Percentiles rank a stretch among this genome's conserved stretches.
Conservation (phyloP, 2,888 invertebrate species). For the Xanthorhoe spadicearia region DNA sequence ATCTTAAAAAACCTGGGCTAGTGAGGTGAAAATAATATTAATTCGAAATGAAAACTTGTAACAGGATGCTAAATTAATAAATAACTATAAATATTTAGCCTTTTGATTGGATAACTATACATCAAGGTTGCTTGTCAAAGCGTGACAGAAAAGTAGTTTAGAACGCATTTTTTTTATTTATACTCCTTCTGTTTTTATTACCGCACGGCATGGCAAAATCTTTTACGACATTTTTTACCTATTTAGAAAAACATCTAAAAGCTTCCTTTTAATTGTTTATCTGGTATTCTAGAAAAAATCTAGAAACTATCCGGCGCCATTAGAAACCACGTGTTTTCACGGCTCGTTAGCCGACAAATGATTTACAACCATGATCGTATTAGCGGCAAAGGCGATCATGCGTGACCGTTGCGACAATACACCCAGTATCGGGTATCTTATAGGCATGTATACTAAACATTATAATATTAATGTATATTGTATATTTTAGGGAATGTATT, state of each 20-base stretch:
- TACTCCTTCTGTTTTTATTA: not conserved
- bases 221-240: too few relatives aligned
- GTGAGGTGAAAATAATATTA: conserved; percentile 35
- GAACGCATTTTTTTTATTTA: not conserved
- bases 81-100: conserved; percentile 17
- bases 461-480: too few relatives aligned
- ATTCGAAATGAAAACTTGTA: conserved; percentile 30
- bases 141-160: not conserved
- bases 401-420: conserved; percentile 32
- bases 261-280: not conserved
- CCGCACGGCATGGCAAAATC: too few relatives aligned
- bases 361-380: conserved; percentile 51
- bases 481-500: too few relatives aligned
- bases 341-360: conserved; percentile 59
- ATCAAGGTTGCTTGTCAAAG: conserved; percentile 1
- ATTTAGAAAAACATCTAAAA: too few relatives aligned
- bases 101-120: conserved; percentile 13
- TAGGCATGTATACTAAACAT: not conserved
- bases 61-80: conserved; percentile 27
- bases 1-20: conserved; percentile 1
- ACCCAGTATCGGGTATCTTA: not conserved
- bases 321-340: conserved; percentile 42
- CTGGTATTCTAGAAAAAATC: not conserved
- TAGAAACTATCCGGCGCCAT: conserved; percentile 9
- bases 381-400: conserved; percentile 40